Conservation (phyloP, 2,113 vertebrate species). For the Tychaedon coryphoeus region DNA sequence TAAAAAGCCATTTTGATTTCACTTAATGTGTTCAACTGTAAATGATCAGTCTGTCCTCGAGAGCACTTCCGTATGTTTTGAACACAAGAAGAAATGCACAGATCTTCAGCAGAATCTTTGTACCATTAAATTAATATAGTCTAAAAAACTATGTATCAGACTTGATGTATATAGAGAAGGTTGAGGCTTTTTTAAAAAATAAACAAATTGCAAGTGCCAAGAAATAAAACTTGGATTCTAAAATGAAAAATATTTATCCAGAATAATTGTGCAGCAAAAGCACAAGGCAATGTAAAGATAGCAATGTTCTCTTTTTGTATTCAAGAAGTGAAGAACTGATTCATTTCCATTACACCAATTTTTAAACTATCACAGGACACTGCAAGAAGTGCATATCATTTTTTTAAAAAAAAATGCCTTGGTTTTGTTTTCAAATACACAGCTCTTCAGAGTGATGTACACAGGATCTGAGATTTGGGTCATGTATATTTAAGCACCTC, state of each 20-base stretch:
- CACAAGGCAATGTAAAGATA: background rate
- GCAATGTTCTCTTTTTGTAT: background rate
- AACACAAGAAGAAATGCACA: background rate
- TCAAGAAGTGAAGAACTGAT: background rate
- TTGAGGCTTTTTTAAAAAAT: background rate
- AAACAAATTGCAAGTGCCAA: background rate
- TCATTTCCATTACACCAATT: background rate
- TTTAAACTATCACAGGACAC: background rate
- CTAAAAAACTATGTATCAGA: background rate
- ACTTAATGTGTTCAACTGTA: background rate
- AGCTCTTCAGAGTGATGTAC: background rate
- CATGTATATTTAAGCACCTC: background rate
- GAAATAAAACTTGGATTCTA: background rate
- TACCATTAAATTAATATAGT: background rate
- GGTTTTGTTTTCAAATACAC: background rate
- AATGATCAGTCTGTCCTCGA: fast-evolving
- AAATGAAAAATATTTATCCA: background rate
- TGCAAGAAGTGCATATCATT: background rate
- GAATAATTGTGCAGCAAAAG: background rate
- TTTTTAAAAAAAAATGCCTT: background rate
- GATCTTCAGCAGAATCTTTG: background rate
- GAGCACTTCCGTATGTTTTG: background rate
- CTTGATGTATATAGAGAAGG: background rate
- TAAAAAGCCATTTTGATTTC: background rate
- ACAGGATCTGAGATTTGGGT: background rate